These are phyloP conservation scores for Drosophila picticornis DNA, from an alignment of 2,888 invertebrate genomes.

Conservation along the genomic window DNA sequence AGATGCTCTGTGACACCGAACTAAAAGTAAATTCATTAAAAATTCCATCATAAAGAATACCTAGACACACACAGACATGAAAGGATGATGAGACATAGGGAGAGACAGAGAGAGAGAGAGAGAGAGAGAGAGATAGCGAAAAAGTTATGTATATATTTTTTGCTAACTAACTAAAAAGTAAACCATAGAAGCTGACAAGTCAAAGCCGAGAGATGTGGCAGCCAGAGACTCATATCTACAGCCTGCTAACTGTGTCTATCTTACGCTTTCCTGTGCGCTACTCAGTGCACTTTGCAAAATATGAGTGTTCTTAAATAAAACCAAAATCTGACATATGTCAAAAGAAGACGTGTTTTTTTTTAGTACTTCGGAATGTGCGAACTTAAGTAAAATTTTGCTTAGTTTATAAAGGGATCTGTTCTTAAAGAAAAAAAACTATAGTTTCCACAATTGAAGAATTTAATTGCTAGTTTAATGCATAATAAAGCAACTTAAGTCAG, in stretches of 20 bases:
- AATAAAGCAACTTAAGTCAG: neutral
- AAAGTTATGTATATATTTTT: constrained; percentile 60
- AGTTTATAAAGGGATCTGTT: neutral
- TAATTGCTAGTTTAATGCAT: neutral
- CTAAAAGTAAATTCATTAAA: constrained; percentile 80
- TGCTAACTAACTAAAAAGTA: constrained; percentile 76
- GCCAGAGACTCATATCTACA: constrained; percentile 11
- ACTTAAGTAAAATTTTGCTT: neutral
- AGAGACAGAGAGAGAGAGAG: neutral
- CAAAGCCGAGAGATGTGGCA: constrained; percentile 31
- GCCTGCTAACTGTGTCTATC: constrained; percentile 36
- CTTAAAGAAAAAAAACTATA: neutral
- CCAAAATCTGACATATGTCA: neutral
- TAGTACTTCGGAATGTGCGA: neutral
- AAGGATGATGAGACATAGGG: neutral
- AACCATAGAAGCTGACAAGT: constrained; percentile 61
- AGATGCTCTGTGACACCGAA: constrained; percentile 70
- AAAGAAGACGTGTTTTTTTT: neutral
- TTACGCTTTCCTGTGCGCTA: constrained; percentile 26
- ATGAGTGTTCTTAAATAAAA: neutral
- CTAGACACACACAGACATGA: constrained; percentile 37
- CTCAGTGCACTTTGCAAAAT: constrained; percentile 19
- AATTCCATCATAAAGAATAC: constrained; percentile 77
- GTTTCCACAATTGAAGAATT: neutral
- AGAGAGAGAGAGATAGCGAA: constrained; percentile 3